phyloP scores from a whole-genome alignment of 2,797 vertebrate genomes.

The Denticeps clupeoides region DNA sequence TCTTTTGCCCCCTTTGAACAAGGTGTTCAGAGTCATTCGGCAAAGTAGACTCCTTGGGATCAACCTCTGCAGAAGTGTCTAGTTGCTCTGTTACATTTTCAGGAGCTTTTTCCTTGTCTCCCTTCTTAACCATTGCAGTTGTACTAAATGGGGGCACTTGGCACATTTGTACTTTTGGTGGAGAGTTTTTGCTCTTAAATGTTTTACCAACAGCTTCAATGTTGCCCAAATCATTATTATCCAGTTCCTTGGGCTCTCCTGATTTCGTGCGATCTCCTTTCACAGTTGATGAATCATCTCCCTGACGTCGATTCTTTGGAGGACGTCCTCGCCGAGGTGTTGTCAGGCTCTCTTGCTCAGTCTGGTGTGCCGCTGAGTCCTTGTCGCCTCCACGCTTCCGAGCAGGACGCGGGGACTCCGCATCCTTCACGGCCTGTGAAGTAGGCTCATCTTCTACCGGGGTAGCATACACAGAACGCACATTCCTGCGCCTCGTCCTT shows the following conservation, averaged over 20 bases:
- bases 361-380: constrained; percentile 51
- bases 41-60: constrained; percentile 33
- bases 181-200: constrained; percentile 77
- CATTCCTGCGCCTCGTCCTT: constrained; percentile 83
- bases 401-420: constrained; percentile 70
- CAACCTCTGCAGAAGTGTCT: constrained; percentile 42
- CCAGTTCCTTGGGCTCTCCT: constrained; percentile 67
- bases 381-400: constrained; percentile 77
- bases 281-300: constrained; percentile 61
- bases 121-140: constrained; percentile 60
- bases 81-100: constrained; percentile 49
- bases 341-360: constrained; percentile 57
- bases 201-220: constrained; percentile 63
- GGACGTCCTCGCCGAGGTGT: constrained; percentile 74
- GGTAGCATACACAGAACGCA: constrained; percentile 88
- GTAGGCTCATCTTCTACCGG: constrained; percentile 73
- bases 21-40: constrained; percentile 36
- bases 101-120: constrained; percentile 56
- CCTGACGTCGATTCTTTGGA: constrained; percentile 75
- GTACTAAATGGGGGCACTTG: constrained; percentile 41
- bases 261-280: constrained; percentile 64
- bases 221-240: constrained; percentile 62
- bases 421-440: constrained; percentile 66
- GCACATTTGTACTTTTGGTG: constrained; percentile 57
- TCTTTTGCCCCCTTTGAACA: constrained; percentile 48